Percentiles rank a stretch among this genome's conserved stretches.
Evolutionary conservation across 2,888 invertebrate species (phyloP).

Genomic region (Leptinotarsa peninsularis): DNA sequence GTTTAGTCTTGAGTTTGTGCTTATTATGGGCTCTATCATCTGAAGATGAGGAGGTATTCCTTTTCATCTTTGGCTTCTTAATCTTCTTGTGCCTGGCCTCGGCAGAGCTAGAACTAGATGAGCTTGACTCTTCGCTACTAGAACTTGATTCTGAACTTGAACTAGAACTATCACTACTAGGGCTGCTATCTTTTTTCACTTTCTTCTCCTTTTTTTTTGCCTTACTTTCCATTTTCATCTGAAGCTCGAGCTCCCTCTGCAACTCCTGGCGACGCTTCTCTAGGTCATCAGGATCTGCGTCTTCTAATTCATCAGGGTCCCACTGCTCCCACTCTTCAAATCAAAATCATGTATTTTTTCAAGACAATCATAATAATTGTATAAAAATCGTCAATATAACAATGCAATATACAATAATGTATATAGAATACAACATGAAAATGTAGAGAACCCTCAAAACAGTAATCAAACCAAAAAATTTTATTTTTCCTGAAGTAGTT

Average conservation of each 20-base stretch:
- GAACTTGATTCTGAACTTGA: slow-evolving; percentile 74
- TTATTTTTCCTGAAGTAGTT: too few relatives aligned
- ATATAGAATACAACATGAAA: too few relatives aligned
- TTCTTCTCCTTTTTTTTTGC: slow-evolving; percentile 79
- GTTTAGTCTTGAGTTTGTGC: slow-evolving; percentile 69
- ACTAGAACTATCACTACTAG: slow-evolving; percentile 76
- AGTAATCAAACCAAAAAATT: too few relatives aligned
- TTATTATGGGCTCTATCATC: slow-evolving; percentile 70
- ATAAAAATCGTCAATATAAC: too few relatives aligned
- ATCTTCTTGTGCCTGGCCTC: slow-evolving; percentile 61
- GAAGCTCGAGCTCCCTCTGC: slow-evolving; percentile 82
- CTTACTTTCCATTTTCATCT: slow-evolving; percentile 81
- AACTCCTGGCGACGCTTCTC: slow-evolving; percentile 81
- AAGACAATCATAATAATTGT: too few relatives aligned
- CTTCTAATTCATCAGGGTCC: slow-evolving; percentile 84
- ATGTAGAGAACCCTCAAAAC: too few relatives aligned
- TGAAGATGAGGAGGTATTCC: slow-evolving; percentile 66
- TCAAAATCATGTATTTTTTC: neutral
- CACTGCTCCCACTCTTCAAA: slow-evolving; percentile 75
- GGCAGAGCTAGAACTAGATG: slow-evolving; percentile 68
- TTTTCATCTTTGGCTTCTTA: slow-evolving; percentile 61
- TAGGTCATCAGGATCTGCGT: slow-evolving; percentile 83
- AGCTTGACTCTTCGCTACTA: slow-evolving; percentile 75
- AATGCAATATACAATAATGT: too few relatives aligned
- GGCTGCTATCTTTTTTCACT: slow-evolving; percentile 75